Evolutionary conservation across 2,888 invertebrate species (phyloP).

Genomic region (Drosophila subsilvestris): DNA sequence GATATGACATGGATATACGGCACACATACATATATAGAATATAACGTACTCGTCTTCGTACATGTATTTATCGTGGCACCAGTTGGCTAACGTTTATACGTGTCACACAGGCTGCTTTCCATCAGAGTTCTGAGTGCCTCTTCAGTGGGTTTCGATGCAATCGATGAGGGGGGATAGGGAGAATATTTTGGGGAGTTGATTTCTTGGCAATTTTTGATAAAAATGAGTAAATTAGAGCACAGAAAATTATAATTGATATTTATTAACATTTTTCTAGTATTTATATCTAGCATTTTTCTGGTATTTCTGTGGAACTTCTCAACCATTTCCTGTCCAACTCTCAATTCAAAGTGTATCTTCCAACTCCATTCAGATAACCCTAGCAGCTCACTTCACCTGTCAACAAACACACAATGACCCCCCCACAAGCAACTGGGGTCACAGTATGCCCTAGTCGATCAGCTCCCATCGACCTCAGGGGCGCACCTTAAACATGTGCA

Average conservation of each 20-base stretch:
- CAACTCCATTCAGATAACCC: not conserved
- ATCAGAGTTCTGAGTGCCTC: constrained; percentile 7
- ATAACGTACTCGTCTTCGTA: not conserved
- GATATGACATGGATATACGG: constrained; percentile 39
- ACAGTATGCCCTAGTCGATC: constrained; percentile 5
- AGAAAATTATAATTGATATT: no score
- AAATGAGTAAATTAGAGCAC: no score
- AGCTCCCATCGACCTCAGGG: not conserved
- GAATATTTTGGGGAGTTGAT: not conserved
- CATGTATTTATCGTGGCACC: constrained; percentile 35
- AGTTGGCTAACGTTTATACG: constrained; percentile 29
- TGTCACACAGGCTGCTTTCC: not conserved
- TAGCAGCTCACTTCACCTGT: not conserved
- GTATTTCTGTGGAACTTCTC: no score
- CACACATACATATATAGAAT: not conserved
- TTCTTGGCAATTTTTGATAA: no score
- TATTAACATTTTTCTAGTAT: no score
- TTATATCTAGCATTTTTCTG: no score
- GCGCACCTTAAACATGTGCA: constrained; percentile 30
- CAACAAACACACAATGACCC: not conserved
- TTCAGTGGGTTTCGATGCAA: constrained; percentile 26
- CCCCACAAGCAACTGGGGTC: not conserved
- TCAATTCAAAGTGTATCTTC: not conserved
- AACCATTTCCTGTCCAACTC: not conserved
- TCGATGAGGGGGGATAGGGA: not conserved